Evolutionary conservation across 1,140 invertebrate genomes (phyloP), one percentile per base, ranked within the genome.

Genomic region (Penaeus japonicus): DNA sequence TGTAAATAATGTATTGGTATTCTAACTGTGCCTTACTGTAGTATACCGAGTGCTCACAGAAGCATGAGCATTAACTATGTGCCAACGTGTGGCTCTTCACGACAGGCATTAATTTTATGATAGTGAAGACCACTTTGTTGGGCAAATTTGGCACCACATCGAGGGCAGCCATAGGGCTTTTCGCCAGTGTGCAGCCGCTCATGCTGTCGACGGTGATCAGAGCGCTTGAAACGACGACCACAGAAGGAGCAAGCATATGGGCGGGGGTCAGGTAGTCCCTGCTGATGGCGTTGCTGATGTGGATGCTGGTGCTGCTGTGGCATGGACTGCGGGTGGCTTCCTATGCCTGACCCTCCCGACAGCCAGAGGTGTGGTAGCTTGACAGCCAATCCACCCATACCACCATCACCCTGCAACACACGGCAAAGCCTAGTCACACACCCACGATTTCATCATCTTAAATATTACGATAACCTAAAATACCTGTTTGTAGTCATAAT

Each of bases 61-160:
- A 47, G 47, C 47, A 47, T 47, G 47, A 47, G 47, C 47, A 47
- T 47, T 15, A 47, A 79, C 84, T 77, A 85, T 85, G 62, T 85
- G 73, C 47, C 47, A 47, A 47, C 47, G 15, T 73, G 86, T 39
- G 65, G 86, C 20, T 88, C 86, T 65, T 85, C 84, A 82, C 86
- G 86, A 53, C 87, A 89, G 55, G 87, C 83, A 82, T 89, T 89
- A 15, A 89, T 77, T 57, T 82, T 93, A 91, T 94, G 94, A 24
- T 93, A 94, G 91, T 93, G 94, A 10, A 94, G 92, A 89, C 94
- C 94, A 53, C 93, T 92, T 89, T 94, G 94, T 91, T 94, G 94
- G 10, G 93, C 93, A 90, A 94, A 94, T 20, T 93, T 90, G n/a
- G 91, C 87, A 30, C 91, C 90, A 91, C 93, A 94, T 86, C 92